A percentile compares a stretch with the other conserved stretches of the same genome.
phyloP scores from a whole-genome alignment of 2,797 vertebrate species.

The Lates japonicus region DNA sequence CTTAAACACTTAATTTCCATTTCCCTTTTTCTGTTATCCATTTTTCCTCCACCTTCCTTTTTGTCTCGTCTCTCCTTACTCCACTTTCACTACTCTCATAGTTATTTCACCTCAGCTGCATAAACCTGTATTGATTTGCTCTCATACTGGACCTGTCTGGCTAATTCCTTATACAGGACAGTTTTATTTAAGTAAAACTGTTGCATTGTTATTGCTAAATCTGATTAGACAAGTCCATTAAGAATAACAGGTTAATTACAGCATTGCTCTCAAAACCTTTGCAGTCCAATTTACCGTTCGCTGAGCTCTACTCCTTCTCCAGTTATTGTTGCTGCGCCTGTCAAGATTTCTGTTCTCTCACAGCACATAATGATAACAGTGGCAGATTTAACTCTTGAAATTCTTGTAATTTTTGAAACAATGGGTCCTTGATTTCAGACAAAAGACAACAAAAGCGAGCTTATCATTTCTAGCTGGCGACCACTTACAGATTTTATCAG shows the following conservation, averaged over 20 bases:
- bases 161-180: slow-evolving; percentile 21
- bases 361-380: background rate
- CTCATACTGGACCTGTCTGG: slow-evolving; percentile 24
- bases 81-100: slow-evolving; percentile 14
- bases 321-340: background rate
- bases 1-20: slow-evolving; percentile 42
- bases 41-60: slow-evolving; percentile 28
- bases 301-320: background rate
- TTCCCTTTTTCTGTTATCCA: slow-evolving; percentile 20
- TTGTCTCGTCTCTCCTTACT: slow-evolving; percentile 17
- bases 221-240: slow-evolving; percentile 28
- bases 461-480: background rate
- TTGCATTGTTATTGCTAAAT: slow-evolving; percentile 36
- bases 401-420: background rate
- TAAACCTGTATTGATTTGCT: slow-evolving; percentile 45
- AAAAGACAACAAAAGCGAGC: background rate
- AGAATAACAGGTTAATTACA: slow-evolving; percentile 34
- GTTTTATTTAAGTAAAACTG: slow-evolving; percentile 18
- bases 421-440: slow-evolving; percentile 1
- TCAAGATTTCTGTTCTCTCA: too few species aligned
- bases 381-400: background rate
- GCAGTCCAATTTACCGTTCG: background rate
- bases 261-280: background rate
- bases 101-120: slow-evolving; percentile 33
- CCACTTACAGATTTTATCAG: background rate